Base-by-base conservation (phyloP, 2,797 vertebrate genomes). In the Bovichtus variegatus region DNA sequence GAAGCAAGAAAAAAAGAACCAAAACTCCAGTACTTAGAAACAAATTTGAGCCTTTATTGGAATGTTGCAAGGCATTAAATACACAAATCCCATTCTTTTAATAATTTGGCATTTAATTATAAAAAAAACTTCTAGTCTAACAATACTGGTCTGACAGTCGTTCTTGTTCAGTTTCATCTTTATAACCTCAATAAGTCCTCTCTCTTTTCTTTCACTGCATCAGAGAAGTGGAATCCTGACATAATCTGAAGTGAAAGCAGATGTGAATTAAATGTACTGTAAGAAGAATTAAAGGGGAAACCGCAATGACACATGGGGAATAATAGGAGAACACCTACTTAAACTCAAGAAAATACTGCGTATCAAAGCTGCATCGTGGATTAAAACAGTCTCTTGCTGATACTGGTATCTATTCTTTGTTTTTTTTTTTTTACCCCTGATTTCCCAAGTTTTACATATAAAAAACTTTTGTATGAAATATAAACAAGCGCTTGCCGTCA, bases 41-140 rank as follows among this genome's bases (percentile, higher is more conserved):
- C 95, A 96, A 96, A 94, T 95, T 86, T 93, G 91, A 95, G 96
- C 95, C 96, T 98, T 98, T 97, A 98, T 98, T 98, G 96, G 96
- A 97, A 97, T 96, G 95, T 95, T 94, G 91, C 95, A 95, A 96
- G 95, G 96, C 95, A 94, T 97, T 95, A 96, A 96, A 96, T 96
- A 96, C 95, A 97, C 94, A 96, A 95, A 95, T 95, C 93, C 94
- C 90, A 94, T 94, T 94, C 87, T 93, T 95, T 94, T 93, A 89
- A 96, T 95, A 94, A 93, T 96, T 93, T 95, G 94, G 93, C 93
- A 90, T 93, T 95, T 94, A 95, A 94, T 95, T 93, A 95, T 92
- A 95, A 96, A 95, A 94, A 94, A 95, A 83, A 70, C 3, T 85
- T 93, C 94, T 92, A 95, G 91, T 95, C 93, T 94, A 96, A 96